Evolutionary conservation across 2,888 invertebrate genomes (phyloP).

Genomic region (Drosophila mayaguana): DNA sequence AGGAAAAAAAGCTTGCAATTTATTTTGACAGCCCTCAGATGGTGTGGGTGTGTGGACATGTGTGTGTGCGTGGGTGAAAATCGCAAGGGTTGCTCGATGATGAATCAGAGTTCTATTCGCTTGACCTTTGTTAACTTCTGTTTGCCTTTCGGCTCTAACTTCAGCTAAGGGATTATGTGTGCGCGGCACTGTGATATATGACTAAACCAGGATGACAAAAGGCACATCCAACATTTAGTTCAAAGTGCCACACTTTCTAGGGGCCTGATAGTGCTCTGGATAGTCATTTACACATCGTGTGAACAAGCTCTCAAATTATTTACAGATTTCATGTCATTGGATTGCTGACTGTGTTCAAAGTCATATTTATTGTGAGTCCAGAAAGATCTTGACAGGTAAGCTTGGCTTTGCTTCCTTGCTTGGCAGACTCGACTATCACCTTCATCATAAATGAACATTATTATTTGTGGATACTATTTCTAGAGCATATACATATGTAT

Average conservation of each 20-base stretch:
- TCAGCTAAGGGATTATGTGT: constrained; percentile 18
- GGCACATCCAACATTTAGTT: background rate
- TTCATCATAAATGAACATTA: no score
- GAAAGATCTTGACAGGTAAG: no score
- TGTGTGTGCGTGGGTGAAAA: constrained; percentile 17
- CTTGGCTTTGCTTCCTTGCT: no score
- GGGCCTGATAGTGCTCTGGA: background rate
- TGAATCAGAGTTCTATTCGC: constrained; percentile 24
- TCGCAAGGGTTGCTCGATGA: constrained; percentile 54
- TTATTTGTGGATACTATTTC: no score
- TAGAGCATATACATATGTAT: no score
- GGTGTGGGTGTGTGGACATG: constrained; percentile 9
- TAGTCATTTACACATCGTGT: constrained; percentile 47
- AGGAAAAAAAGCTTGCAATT: constrained; percentile 56
- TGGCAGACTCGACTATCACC: no score
- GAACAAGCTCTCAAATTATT: constrained; percentile 25
- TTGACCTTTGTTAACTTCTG: constrained; percentile 65
- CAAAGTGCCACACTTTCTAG: no score
- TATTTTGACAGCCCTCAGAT: constrained; percentile 49
- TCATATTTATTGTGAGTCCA: no score
- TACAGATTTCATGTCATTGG: background rate
- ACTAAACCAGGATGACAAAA: constrained; percentile 3
- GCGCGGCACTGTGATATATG: background rate
- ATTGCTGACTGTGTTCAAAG: no score
- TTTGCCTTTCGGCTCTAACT: constrained; percentile 63